These are phyloP conservation scores for Lasioglossum marginatum DNA, from an alignment of 2,888 invertebrate genomes.

Conservation along the genomic window DNA sequence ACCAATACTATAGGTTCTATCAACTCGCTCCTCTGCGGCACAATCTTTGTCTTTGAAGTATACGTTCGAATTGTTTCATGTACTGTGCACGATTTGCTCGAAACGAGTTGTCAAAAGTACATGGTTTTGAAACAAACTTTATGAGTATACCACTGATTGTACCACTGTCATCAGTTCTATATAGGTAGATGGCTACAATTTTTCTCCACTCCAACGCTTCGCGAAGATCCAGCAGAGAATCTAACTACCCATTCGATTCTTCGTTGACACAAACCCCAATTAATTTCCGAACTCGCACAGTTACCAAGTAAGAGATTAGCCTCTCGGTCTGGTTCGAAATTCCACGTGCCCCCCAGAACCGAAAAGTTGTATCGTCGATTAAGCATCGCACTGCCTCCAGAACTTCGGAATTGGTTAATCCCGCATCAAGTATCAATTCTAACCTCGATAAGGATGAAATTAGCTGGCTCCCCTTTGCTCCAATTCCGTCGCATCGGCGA, in stretches of 20 bases:
- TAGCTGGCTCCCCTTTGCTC: slow-evolving; percentile 25
- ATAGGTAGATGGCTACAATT: background rate
- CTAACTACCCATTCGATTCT: background rate
- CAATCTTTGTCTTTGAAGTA: background rate
- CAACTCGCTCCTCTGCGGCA: background rate
- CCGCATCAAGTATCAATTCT: slow-evolving; percentile 53
- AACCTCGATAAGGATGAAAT: slow-evolving; percentile 40
- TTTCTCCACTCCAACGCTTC: background rate
- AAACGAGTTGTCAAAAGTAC: background rate
- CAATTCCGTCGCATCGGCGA: slow-evolving; percentile 30
- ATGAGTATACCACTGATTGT: background rate
- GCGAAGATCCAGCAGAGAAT: background rate
- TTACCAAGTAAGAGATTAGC: background rate
- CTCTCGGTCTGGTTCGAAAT: background rate
- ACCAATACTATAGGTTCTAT: background rate
- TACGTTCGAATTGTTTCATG: background rate
- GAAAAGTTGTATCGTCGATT: slow-evolving; percentile 19
- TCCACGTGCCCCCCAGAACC: background rate
- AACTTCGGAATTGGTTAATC: slow-evolving; percentile 35
- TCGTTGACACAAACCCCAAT: background rate
- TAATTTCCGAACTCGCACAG: background rate
- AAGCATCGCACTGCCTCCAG: background rate
- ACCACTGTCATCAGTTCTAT: background rate
- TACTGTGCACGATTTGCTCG: background rate
- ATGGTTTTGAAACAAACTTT: background rate